phyloP scores from a whole-genome alignment of 2,113 vertebrate species.

The Psephotus haematonotus region DNA sequence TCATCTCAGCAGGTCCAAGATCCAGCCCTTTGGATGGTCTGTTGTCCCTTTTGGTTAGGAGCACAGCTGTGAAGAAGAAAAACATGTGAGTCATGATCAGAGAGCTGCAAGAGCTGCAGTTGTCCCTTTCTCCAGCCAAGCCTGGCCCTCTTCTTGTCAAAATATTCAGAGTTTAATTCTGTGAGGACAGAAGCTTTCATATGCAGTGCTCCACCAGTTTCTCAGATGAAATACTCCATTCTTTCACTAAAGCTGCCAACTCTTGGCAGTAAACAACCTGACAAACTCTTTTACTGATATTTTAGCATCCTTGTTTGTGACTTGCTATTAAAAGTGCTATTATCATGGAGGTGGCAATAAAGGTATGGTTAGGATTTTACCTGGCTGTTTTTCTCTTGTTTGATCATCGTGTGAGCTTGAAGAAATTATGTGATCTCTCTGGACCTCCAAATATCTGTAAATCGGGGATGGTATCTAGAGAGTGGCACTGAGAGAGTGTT shows the following conservation, averaged over 20 bases:
- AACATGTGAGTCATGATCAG: constrained; percentile 60
- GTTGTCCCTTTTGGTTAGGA: constrained; percentile 55
- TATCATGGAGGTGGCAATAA: background rate
- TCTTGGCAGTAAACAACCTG: background rate
- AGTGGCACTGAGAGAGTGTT: background rate
- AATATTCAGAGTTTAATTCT: background rate
- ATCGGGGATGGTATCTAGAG: background rate
- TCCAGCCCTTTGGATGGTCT: constrained; percentile 27
- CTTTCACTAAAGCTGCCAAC: background rate
- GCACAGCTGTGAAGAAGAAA: constrained; percentile 71
- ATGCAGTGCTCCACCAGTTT: background rate
- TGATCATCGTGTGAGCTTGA: background rate
- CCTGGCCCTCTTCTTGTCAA: background rate
- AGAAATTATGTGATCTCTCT: background rate
- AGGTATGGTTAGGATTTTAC: background rate
- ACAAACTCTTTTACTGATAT: background rate
- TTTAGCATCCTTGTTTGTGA: background rate
- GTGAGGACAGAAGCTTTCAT: background rate
- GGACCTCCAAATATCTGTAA: background rate
- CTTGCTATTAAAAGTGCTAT: background rate
- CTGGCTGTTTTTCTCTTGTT: background rate
- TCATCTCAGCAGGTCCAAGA: background rate
- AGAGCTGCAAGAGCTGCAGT: constrained; percentile 35
- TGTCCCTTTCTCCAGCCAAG: constrained; percentile 16
- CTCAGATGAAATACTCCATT: background rate